Evolutionary conservation across 2,888 invertebrate genomes (phyloP).

Genomic region (Phymatocera aterrima): DNA sequence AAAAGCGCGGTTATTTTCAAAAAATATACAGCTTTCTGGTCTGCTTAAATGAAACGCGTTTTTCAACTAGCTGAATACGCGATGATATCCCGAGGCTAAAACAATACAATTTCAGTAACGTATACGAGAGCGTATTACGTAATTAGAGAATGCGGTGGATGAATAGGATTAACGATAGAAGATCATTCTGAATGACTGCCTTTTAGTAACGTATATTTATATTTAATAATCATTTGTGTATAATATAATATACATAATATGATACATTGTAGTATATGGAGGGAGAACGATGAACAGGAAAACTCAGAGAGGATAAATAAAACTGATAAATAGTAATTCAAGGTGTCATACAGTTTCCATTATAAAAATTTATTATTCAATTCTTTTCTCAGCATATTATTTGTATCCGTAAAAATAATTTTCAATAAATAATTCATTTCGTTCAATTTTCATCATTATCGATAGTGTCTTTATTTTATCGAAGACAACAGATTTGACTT

Average conservation of each 20-base stretch:
- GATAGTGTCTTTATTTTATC: too few relatives aligned
- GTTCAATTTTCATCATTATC: too few relatives aligned
- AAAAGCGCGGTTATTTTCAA: slow-evolving; percentile 36
- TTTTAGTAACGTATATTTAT: background rate
- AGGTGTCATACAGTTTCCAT: background rate
- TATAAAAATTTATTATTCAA: background rate
- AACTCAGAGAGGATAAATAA: slow-evolving; percentile 2
- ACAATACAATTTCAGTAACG: background rate
- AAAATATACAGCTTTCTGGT: background rate
- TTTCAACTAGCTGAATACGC: background rate
- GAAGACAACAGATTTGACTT: background rate
- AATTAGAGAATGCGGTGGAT: background rate
- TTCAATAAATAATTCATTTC: too few relatives aligned
- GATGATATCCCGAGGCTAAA: background rate
- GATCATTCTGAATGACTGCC: background rate
- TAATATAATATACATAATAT: too few relatives aligned
- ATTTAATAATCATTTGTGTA: background rate
- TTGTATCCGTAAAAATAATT: too few relatives aligned
- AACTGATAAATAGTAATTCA: slow-evolving; percentile 3
- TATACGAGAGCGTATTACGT: background rate
- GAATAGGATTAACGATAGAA: background rate
- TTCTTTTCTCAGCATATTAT: background rate
- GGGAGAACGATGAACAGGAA: background rate
- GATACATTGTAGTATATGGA: background rate
- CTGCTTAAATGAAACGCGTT: background rate